Base-by-base conservation (phyloP, 2,113 vertebrate species). In the Rallus limicola region DNA sequence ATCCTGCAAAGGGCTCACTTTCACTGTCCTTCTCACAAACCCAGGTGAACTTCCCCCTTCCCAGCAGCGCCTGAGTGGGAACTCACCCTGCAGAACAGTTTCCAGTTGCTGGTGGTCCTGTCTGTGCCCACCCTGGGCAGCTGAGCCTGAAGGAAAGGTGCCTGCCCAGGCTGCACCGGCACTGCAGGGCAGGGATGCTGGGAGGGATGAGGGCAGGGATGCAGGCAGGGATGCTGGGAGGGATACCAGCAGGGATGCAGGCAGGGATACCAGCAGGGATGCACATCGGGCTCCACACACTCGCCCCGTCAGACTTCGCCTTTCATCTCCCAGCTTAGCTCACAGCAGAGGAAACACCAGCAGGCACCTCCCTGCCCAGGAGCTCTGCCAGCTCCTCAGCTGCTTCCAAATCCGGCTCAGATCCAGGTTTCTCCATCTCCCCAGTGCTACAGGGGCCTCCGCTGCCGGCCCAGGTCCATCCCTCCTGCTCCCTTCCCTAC, bases 381-480 rank as follows among this genome's bases (percentile, higher is more conserved):
- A 20, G 15, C 67, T 40, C 25, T 5, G 3, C 8, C 4, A 3
- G 18, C 68, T 64, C 16, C 55, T 31, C 69, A 15, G 42, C 53
- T 10, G 13, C 60, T 40, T 15, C 76, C 5, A 50, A 38, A 38
- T 13, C 65, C n/a, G 4, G 4, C 70, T 50, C 44, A 11, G 33
- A 62, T 1, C 52, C 69, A 3, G 20, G 0, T 53, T 58, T 34
- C 20, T 78, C 36, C 44, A 8, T 2, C 36, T 15, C 18, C 44
- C 24, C 46, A 2, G 6, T 1, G 26, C 13, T 5, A 2, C 28
- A 0, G 3, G n/a, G 13, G 8, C 18, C 38, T 21, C 38, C 11
- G 1, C 34, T 23, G 42, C 79, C 67, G 15, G 72, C 50, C 42
- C 2, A 1, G 82, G 46, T 5, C 3, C 5, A 8, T 20, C 52